phyloP scores from a whole-genome alignment of 1,140 invertebrate species.

The Drosophila persimilis region DNA sequence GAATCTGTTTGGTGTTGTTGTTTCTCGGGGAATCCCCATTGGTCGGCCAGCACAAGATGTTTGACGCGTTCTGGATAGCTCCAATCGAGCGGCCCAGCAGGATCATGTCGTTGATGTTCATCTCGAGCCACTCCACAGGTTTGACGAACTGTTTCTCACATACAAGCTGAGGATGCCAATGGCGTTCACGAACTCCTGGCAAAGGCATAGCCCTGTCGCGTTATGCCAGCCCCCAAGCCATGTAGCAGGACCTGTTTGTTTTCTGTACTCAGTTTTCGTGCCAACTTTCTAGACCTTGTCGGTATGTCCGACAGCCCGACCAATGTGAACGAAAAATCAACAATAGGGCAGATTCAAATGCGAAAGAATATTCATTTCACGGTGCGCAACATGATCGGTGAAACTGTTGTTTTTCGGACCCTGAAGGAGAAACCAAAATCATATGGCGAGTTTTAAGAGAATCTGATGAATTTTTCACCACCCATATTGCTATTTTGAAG shows the following conservation, averaged over 20 bases:
- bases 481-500: no score
- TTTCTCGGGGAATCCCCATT: conserved; percentile 97
- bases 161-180: conserved; percentile 94
- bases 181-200: conserved; percentile 93
- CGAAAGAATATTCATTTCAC: conserved; percentile 94
- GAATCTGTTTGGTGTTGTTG: conserved; percentile 85
- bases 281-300: conserved; percentile 96
- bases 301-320: conserved; percentile 89
- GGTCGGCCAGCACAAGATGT: conserved; percentile 97
- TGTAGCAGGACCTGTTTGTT: conserved; percentile 90
- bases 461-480: no score
- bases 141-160: conserved; percentile 95
- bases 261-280: conserved; percentile 88
- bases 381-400: conserved; percentile 89
- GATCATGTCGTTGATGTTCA: conserved; percentile 95
- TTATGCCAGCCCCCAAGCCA: conserved; percentile 96
- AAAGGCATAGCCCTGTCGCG: conserved; percentile 93
- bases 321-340: conserved; percentile 88
- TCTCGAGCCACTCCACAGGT: conserved; percentile 94
- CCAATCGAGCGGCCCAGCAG: no score
- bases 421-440: conserved; percentile 27
- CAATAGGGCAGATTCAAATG: conserved; percentile 88
- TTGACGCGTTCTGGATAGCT: no score
- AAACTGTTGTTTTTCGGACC: conserved; percentile 83
- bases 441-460: neutral